phyloP scores from a whole-genome alignment of 2,113 vertebrate species.

The Romanogobio albipinnatus region DNA sequence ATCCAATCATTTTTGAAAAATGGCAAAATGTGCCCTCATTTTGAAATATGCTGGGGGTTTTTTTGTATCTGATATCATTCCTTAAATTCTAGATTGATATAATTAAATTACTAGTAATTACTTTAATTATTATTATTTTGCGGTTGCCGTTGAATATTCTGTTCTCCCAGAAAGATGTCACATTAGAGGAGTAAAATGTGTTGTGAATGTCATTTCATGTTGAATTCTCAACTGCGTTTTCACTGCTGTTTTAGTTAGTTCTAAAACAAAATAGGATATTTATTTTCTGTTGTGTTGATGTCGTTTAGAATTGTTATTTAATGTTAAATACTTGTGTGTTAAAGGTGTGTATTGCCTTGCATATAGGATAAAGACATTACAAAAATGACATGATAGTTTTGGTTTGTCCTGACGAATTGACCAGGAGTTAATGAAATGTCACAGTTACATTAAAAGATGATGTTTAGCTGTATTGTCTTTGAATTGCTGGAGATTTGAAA shows the following conservation, averaged over 20 bases:
- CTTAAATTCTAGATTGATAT: not conserved
- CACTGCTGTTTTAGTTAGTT: conserved; percentile 66
- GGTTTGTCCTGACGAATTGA: not conserved
- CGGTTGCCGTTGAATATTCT: not conserved
- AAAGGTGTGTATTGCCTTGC: conserved; percentile 85
- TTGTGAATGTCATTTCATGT: not conserved
- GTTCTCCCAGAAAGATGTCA: not conserved
- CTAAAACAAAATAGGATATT: conserved; percentile 56
- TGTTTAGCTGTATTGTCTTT: not conserved
- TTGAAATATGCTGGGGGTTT: no score
- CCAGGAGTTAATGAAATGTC: not conserved
- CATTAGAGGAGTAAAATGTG: not conserved
- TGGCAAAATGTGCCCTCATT: conserved; percentile 67
- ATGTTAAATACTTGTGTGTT: conserved; percentile 57
- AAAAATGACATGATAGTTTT: not conserved
- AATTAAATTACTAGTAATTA: no score
- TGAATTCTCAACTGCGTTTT: conserved; percentile 40
- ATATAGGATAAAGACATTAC: conserved; percentile 78
- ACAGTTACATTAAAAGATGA: not conserved
- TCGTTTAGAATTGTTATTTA: conserved; percentile 69
- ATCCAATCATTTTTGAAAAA: not conserved
- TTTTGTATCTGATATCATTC: not conserved
- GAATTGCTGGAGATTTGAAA: not conserved
- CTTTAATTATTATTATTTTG: not conserved
- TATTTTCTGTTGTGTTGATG: conserved; percentile 61